phyloP scores from a whole-genome alignment of 2,797 vertebrate species.

The Tenualosa thibaudeaui region DNA sequence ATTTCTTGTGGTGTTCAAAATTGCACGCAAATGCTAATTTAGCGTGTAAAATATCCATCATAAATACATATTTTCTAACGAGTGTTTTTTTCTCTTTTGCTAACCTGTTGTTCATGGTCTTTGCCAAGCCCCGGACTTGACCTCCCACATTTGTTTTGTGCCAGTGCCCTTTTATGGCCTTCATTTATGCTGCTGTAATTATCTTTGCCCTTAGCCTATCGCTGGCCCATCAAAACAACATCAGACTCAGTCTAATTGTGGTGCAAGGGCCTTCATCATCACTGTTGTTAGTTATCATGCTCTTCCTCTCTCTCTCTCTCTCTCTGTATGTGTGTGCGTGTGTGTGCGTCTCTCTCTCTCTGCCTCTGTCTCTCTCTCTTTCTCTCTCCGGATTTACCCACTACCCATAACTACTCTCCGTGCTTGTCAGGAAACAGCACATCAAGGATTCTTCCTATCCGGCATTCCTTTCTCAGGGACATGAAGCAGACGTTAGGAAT shows the following conservation, averaged over 20 bases:
- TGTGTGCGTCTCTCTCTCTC: neutral
- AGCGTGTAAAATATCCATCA: neutral
- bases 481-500: neutral
- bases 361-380: neutral
- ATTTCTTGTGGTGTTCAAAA: neutral
- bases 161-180: conserved; percentile 60
- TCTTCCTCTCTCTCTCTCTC: neutral
- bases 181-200: conserved; percentile 52
- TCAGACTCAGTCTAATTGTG: conserved; percentile 47
- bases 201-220: conserved; percentile 53
- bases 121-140: conserved; percentile 26
- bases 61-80: neutral
- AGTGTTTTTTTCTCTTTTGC: neutral
- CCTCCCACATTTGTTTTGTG: conserved; percentile 51
- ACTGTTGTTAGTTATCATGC: conserved; percentile 31
- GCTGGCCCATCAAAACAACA: conserved; percentile 55
- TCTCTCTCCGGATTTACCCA: conserved; percentile 2
- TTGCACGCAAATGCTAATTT: neutral
- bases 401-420: conserved; percentile 14
- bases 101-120: neutral
- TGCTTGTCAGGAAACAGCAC: conserved; percentile 21
- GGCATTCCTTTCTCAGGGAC: conserved; percentile 14
- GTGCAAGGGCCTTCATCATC: conserved; percentile 47
- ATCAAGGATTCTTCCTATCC: conserved; percentile 20
- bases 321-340: neutral